Evolutionary conservation across 2,113 vertebrate species (phyloP).

Genomic region (Tiliqua scincoides): DNA sequence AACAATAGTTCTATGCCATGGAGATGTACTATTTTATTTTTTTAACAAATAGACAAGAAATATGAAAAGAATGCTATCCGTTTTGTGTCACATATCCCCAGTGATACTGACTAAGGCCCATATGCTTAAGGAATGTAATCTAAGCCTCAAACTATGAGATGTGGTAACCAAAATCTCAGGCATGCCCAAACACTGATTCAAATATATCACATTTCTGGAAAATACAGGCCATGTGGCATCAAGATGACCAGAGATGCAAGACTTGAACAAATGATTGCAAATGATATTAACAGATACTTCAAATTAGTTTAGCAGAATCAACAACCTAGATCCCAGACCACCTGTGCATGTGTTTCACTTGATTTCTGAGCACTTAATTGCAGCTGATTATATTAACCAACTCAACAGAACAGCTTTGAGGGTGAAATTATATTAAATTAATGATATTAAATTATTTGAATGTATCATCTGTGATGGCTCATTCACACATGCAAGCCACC

Average conservation of each 20-base stretch:
- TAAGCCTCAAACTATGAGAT: not conserved
- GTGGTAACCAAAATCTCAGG: not conserved
- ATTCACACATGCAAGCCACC: not conserved
- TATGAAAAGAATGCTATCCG: not conserved
- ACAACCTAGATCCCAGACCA: not conserved
- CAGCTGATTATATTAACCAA: not conserved
- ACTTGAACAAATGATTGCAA: not conserved
- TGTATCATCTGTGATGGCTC: not conserved
- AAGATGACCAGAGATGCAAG: not conserved
- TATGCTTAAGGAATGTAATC: not conserved
- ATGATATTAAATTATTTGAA: not conserved
- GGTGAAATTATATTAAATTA: not conserved
- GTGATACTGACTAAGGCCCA: not conserved
- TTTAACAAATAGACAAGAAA: rapidly evolving
- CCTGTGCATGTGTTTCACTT: not conserved
- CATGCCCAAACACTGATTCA: not conserved
- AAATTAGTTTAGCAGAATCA: not conserved
- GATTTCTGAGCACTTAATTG: not conserved
- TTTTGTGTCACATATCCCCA: not conserved
- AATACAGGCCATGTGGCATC: too few relatives aligned
- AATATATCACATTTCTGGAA: not conserved
- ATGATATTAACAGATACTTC: not conserved
- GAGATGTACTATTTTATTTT: not conserved
- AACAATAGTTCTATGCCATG: not conserved
- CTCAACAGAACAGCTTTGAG: too few relatives aligned